These are phyloP conservation scores for Hedychridium roseum DNA, from an alignment of 2,888 invertebrate genomes.

Conservation along the genomic window DNA sequence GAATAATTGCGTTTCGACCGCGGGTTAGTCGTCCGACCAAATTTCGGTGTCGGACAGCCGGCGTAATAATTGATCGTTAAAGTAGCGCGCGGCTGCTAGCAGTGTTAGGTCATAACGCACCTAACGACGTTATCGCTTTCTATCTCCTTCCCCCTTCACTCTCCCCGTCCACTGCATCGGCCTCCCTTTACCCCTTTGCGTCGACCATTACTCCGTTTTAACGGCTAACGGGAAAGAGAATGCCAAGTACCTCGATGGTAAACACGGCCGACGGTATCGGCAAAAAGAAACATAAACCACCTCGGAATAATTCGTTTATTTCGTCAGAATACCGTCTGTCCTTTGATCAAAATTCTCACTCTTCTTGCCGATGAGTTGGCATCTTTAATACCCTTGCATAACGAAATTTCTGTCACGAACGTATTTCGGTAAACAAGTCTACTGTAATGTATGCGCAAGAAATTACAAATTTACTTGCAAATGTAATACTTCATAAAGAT, in stretches of 20 bases:
- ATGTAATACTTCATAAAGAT: too few relatives aligned
- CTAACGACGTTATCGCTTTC: constrained; percentile 1
- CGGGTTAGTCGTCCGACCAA: constrained; percentile 27
- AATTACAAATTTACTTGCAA: too few relatives aligned
- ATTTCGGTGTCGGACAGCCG: constrained; percentile 32
- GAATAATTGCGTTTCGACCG: constrained; percentile 42
- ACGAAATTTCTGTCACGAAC: too few relatives aligned
- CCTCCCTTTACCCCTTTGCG: too few relatives aligned
- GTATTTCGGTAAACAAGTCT: too few relatives aligned
- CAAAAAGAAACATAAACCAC: neutral
- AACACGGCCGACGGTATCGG: neutral
- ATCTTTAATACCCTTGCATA: too few relatives aligned
- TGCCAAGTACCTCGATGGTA: neutral
- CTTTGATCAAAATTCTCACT: too few relatives aligned
- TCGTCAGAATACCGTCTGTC: neutral
- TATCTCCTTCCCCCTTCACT: constrained; percentile 5
- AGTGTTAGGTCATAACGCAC: constrained; percentile 1
- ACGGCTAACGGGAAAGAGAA: neutral
- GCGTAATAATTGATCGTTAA: constrained; percentile 44
- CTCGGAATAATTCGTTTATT: neutral
- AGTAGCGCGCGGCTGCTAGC: constrained; percentile 16
- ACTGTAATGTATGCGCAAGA: too few relatives aligned
- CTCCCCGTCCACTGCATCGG: too few relatives aligned
- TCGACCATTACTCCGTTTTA: too few relatives aligned
- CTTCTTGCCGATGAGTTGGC: too few relatives aligned